Base-by-base conservation (phyloP, 2,113 vertebrate genomes). In the Mustela nigripes region DNA sequence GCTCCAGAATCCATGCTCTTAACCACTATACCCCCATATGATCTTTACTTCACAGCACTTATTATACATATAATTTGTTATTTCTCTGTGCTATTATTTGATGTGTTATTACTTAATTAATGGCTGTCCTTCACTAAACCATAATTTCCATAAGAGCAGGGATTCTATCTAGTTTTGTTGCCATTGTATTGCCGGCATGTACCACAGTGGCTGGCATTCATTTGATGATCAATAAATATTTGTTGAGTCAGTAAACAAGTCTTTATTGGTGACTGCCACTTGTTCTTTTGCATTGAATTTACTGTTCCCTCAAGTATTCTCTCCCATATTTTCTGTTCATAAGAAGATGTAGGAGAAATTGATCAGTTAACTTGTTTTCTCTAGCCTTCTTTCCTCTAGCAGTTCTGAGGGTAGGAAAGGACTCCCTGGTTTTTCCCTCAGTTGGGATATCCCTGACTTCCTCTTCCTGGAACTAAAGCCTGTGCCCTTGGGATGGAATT, bases 281-380 rank as follows among this genome's bases (percentile, higher is more conserved):
- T 79, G 67, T 83, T 96, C 65, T 69, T 90, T 90, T 96, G 16
- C 80, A 65, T 80, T 65, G 33, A 92, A 96, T 21, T 85, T 89
- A 36, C 28, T 91, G 87, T 11, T 74, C n/a, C 60, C 10, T 78
- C 56, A 53, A 73, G 24, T 78, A 71, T 58, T 92, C 36, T 65
- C 19, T 83, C 11, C 21, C 28, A 11, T 48, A 84, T 85, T 74
- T 80, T 65, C 62, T 89, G 63, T 58, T 79, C 22, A 36, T 83
- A 84, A 67, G 53, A 80, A 84, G 33, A 92, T 48, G 5, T 5
- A 86, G 39, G 71, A 97, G 63, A 89, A 78, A 74, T 22, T n/a
- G 39, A 63, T 88, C 33, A 80, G 62, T 86, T 73, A 24, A 4
- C 50, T 19, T 85, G 39, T 92, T 81, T 97, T 76, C 79, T 21